These are phyloP conservation scores for Syritta pipiens DNA, from an alignment of 2,888 invertebrate genomes.

Conservation along the genomic window DNA sequence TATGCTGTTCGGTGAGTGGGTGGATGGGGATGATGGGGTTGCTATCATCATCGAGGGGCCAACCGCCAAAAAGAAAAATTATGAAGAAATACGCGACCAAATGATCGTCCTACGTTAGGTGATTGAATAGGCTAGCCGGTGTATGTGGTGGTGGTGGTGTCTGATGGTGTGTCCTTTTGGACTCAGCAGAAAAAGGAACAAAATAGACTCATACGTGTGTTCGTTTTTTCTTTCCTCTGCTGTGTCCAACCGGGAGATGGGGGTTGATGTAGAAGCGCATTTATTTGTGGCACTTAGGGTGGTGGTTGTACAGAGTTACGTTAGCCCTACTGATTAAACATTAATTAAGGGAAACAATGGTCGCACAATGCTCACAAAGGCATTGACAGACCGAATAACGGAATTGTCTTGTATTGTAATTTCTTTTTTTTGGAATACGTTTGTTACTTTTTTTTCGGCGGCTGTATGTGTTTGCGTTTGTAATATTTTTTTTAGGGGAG, in stretches of 20 bases:
- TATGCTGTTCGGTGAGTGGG: conserved; percentile 8
- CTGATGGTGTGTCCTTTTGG: conserved; percentile 24
- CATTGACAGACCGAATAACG: conserved; percentile 70
- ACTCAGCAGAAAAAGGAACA: conserved; percentile 26
- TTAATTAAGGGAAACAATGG: conserved; percentile 79
- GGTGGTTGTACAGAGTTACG: conserved; percentile 19
- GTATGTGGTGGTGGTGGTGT: too few relatives aligned
- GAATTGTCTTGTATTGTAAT: conserved; percentile 25
- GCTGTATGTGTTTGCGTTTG: neutral
- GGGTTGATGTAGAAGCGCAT: neutral
- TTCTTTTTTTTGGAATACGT: conserved; percentile 4
- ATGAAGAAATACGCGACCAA: conserved; percentile 41
- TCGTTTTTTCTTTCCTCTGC: conserved; percentile 30
- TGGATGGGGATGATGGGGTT: neutral
- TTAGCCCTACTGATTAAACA: conserved; percentile 79
- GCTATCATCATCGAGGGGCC: conserved; percentile 33
- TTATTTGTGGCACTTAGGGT: conserved; percentile 6
- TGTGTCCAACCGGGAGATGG: conserved; percentile 17
- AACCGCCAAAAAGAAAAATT: conserved; percentile 59
- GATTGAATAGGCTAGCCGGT: conserved; percentile 26
- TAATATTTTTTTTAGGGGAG: neutral
- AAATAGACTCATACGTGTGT: neutral
- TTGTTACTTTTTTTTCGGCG: conserved; percentile 5
- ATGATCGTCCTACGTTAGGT: conserved; percentile 44
- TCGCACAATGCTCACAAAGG: conserved; percentile 66